Base-by-base conservation (phyloP, 2,797 vertebrate genomes). In the Anguilla anguilla region DNA sequence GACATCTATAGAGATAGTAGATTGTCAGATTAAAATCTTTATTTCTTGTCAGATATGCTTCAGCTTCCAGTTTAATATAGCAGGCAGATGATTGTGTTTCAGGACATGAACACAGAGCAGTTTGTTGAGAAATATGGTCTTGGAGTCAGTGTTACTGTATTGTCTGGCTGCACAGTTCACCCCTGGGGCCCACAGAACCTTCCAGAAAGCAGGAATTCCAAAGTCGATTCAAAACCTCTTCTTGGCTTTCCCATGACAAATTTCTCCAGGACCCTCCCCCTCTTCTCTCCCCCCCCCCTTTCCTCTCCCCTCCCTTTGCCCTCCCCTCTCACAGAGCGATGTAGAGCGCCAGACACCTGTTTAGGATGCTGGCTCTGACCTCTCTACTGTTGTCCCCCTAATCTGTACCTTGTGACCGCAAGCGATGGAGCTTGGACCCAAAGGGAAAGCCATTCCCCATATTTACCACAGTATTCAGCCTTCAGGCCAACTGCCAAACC, bases 211-310 rank as follows among this genome's bases (percentile, higher is more conserved):
- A 77, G 61, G 81, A 74, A 91, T 89, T 53, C 87, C 53, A 13
- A 67, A 85, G 77, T 87, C 82, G 86, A 86, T 91, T 87, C 15
- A 82, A 89, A 88, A 90, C 84, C 57, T 77, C 46, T 83, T 86
- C 89, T 89, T 88, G 51, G 69, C 85, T 90, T 92, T 92, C 88
- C 90, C 88, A 92, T 90, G 90, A 90, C 90, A 88, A 89, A 91
- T 90, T 86, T 53, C 77, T 87, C 81, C 57, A 88, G 46, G 83
- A 85, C 55, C 83, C 69, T 15, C 74, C 88, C 51, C 43, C 88
- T 61, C 11, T 15, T 55, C 39, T 0, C 84, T 57, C 59, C 74
- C 39, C 69, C 61, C n/a, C 59, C 59, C 31, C 19, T 46, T 43
- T 10, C 49, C 79, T 61, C 35, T 39, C 25, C 57, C 57, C 61